These are phyloP conservation scores for Drosophila baimaii DNA, from an alignment of 1,140 invertebrate species.

Conservation along the genomic window DNA sequence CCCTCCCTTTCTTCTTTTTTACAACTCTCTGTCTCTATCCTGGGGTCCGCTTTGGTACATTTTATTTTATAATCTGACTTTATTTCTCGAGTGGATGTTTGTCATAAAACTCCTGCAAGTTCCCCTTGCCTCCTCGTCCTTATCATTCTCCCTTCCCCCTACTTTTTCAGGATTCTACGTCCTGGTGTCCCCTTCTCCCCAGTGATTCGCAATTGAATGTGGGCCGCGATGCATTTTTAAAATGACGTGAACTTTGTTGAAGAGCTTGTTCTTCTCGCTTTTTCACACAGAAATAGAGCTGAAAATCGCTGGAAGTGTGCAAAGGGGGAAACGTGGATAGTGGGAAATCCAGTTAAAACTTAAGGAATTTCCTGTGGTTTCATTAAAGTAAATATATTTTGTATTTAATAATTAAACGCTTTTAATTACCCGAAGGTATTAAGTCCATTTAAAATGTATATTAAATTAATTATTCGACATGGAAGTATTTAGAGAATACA, in stretches of 20 bases:
- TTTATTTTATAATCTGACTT: slow-evolving; percentile 64
- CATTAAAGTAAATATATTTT: neutral
- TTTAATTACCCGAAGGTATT: no score
- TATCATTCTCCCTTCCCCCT: slow-evolving; percentile 3
- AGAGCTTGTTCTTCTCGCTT: slow-evolving; percentile 12
- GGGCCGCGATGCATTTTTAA: slow-evolving; percentile 48
- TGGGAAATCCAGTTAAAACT: slow-evolving; percentile 6
- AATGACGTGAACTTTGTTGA: slow-evolving; percentile 45
- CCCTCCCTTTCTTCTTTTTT: slow-evolving; percentile 1
- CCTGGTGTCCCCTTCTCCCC: neutral
- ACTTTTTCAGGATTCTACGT: neutral
- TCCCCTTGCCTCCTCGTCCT: neutral
- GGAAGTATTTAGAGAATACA: neutral
- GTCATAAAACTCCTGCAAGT: slow-evolving; percentile 42
- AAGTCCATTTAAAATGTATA: neutral
- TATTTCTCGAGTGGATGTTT: slow-evolving; percentile 54
- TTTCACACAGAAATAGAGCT: slow-evolving; percentile 44
- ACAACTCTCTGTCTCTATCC: slow-evolving; percentile 13
- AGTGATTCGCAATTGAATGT: slow-evolving; percentile 41
- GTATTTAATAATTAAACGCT: neutral
- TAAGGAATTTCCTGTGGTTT: slow-evolving; percentile 3
- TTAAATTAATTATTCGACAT: neutral
- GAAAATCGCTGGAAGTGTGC: slow-evolving; percentile 29
- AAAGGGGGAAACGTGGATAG: neutral
- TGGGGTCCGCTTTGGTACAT: slow-evolving; percentile 29